Evolutionary conservation across 2,113 vertebrate species (phyloP).

Genomic region (Sylvilagus bachmani): DNA sequence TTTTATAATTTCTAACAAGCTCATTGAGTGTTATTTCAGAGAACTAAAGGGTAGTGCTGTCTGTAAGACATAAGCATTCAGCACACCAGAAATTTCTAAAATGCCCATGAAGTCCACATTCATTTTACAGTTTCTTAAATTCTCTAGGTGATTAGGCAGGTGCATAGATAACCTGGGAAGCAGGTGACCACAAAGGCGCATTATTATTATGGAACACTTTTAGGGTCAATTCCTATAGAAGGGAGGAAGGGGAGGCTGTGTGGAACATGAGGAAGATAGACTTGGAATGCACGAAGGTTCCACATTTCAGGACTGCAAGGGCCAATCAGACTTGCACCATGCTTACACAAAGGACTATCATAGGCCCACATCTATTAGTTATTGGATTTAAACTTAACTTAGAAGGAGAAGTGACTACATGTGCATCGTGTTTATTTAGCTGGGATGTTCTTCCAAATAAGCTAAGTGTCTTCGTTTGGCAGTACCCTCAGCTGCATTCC

Average conservation of each 20-base stretch:
- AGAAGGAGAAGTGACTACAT: not conserved
- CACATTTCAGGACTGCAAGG: not conserved
- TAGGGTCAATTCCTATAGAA: not conserved
- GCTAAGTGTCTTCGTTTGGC: not conserved
- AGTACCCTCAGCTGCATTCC: not conserved
- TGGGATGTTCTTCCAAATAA: not conserved
- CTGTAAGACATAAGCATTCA: not conserved
- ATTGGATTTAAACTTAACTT: not conserved
- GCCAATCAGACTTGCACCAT: not conserved
- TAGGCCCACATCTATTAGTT: not conserved
- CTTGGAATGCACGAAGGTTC: not conserved
- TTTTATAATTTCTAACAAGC: slow-evolving; percentile 14
- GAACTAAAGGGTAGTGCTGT: not conserved
- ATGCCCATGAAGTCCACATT: not conserved
- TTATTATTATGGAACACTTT: not conserved
- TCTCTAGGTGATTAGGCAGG: not conserved
- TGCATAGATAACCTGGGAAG: not conserved
- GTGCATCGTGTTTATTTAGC: not conserved
- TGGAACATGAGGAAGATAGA: not conserved
- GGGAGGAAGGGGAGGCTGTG: not conserved
- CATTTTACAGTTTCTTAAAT: not conserved
- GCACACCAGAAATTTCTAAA: not conserved
- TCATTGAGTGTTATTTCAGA: slow-evolving; percentile 38
- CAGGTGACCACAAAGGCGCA: not conserved
- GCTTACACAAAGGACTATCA: not conserved